phyloP scores from a whole-genome alignment of 2,113 vertebrate genomes.

The Casuarius casuarius region DNA sequence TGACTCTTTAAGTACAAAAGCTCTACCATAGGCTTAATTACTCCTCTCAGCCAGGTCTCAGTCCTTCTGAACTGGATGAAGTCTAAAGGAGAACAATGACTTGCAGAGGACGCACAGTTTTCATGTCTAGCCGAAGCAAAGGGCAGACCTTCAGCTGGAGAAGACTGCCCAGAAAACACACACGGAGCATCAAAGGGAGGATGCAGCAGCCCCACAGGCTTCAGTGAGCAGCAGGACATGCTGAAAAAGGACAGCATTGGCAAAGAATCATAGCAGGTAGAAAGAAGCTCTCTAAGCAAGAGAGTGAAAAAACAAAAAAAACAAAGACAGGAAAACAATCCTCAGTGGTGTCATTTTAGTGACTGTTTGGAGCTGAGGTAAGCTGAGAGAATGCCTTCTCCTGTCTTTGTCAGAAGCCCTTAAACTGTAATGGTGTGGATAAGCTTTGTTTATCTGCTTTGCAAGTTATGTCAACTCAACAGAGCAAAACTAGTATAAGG shows the following conservation, averaged over 20 bases:
- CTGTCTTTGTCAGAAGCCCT: neutral
- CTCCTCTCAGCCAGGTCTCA: neutral
- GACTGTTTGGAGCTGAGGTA: neutral
- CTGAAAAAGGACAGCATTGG: neutral
- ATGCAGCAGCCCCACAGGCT: neutral
- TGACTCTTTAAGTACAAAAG: neutral
- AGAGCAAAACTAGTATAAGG: neutral
- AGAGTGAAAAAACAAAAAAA: neutral
- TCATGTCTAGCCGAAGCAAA: neutral
- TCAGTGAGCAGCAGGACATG: neutral
- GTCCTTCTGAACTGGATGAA: neutral
- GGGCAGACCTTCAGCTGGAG: neutral
- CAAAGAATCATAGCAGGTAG: fast-evolving
- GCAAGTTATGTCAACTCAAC: neutral
- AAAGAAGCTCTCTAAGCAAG: neutral
- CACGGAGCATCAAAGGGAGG: neutral
- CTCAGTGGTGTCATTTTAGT: neutral
- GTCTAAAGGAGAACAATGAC: neutral
- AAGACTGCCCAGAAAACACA: neutral
- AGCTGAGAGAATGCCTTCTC: neutral
- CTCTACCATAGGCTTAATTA: neutral
- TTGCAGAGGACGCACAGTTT: neutral
- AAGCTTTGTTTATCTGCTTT: neutral
- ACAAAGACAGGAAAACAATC: neutral
- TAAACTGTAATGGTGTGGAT: neutral